Conservation (phyloP, 1,140 invertebrate species). For the Samia ricini region DNA sequence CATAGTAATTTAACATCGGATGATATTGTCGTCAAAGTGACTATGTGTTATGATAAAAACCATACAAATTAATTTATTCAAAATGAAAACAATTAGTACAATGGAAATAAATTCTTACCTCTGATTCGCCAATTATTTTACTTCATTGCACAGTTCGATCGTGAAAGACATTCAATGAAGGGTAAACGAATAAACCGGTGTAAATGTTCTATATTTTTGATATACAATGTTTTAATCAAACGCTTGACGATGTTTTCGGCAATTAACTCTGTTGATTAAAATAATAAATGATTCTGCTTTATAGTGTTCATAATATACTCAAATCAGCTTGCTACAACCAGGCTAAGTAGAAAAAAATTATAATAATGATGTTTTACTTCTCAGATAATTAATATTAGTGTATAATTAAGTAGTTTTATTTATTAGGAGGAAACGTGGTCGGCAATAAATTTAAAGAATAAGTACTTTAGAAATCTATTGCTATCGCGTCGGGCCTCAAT, state of each 20-base stretch:
- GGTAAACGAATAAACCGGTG: not conserved
- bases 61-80: too few species aligned
- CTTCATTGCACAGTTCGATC: not conserved
- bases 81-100: not conserved
- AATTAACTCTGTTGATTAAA: not conserved
- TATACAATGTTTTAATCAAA: not conserved
- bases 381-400: too few species aligned
- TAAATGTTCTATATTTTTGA: not conserved
- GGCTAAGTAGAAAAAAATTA: too few species aligned
- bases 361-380: too few species aligned
- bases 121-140: not conserved
- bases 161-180: not conserved
- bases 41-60: too few species aligned
- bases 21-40: too few species aligned
- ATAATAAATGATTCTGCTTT: not conserved
- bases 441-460: too few species aligned
- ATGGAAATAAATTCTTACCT: not conserved
- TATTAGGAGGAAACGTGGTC: too few species aligned
- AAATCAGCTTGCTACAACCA: not conserved
- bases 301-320: not conserved
- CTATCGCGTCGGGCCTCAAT: too few species aligned
- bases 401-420: too few species aligned
- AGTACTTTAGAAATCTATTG: too few species aligned
- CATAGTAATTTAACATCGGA: too few species aligned
- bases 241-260: not conserved